Base-by-base conservation (phyloP, 2,113 vertebrate species). In the Python bivittatus region DNA sequence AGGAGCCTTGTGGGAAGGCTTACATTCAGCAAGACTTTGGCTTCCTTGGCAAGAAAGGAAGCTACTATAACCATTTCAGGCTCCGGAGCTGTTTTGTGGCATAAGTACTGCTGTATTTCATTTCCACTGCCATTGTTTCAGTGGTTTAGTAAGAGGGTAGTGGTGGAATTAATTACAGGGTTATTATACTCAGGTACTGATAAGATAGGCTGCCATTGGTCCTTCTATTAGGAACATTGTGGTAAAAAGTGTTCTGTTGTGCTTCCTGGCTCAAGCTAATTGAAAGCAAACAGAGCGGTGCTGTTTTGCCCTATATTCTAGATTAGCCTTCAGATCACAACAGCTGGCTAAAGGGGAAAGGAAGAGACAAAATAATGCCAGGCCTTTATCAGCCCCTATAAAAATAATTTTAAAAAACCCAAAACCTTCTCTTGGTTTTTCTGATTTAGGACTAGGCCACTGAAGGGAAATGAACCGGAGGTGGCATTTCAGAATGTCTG, bases 221-320 rank as follows among this genome's bases (percentile, higher is more conserved):
- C 52, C 58, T 84, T 85, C 79, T 93, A 89, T 93, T 93, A 93
- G 72, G 38, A 57, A 85, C 86, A 91, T 91, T 89, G 84, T 64
- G 90, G 93, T 91, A 93, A 91, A 91, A 27, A 57, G 52, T 22
- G 17, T 88, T 91, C 38, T 57, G 87, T 83, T 52, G 86, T 93
- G 53, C 72, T 88, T 84, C 72, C 72, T 56, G 72, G 48, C 48
- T 72, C 48, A 85, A 84, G 56, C 25, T 68, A 48, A 48, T 86
- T 2, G 54, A 56, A 84, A 85, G 90, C 85, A 91, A 52, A 85
- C 90, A 68, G 52, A 87, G 6, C 23, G 1, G 25, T 90, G 58
- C 60, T 90, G 58, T 20, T 57, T 57, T 89, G 79, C 87, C 58
- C 38, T 89, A n/a, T 85, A 52, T 60, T 54, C 57, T 17, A 53